Base-by-base conservation (phyloP, 2,113 vertebrate species). In the Leucoraja erinaceus region DNA sequence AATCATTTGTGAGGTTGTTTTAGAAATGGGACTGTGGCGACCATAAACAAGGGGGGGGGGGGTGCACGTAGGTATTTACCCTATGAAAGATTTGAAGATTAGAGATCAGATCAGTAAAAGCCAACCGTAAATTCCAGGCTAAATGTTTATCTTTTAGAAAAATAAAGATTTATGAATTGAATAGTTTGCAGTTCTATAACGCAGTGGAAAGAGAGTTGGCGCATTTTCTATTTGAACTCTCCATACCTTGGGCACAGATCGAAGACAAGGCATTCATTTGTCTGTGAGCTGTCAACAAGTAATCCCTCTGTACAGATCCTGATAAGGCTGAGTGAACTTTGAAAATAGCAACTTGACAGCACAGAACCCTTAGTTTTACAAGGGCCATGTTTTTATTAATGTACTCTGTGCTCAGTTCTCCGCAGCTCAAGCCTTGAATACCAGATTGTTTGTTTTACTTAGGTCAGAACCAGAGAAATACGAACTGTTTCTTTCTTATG, bases 181-280 rank as follows among this genome's bases (percentile, higher is more conserved):
- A 0, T 74, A 93, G 38, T 92, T 93, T 93, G 93, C 84, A 93
- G 92, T 93, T 94, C 95, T 95, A 68, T 93, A 95, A 94, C 93
- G 93, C 88, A 94, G 94, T 28, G 28, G 61, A 63, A 31, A 61
- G 83, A 31, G 59, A 61, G 59, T 88, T 75, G 94, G 92, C 31
- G 94, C 90, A 94, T 94, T 96, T 96, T 96, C 95, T 95, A 96
- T 95, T 96, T 96, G 95, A 96, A 96, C 96, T 96, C 96, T 93
- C 94, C 94, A 94, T 94, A 95, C 94, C 95, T 94, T 93, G 95
- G 95, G 94, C 95, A 95, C 95, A 95, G 94, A 94, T 94, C 94
- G 94, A 94, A 90, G 94, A 94, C 93, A 94, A 93, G 93, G 94
- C 95, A 95, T 95, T 94, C 94, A 95, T 96, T 96, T 96, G 94